Evolutionary conservation across 1,140 invertebrate genomes (phyloP).

Genomic region (Calliopsis andreniformis): DNA sequence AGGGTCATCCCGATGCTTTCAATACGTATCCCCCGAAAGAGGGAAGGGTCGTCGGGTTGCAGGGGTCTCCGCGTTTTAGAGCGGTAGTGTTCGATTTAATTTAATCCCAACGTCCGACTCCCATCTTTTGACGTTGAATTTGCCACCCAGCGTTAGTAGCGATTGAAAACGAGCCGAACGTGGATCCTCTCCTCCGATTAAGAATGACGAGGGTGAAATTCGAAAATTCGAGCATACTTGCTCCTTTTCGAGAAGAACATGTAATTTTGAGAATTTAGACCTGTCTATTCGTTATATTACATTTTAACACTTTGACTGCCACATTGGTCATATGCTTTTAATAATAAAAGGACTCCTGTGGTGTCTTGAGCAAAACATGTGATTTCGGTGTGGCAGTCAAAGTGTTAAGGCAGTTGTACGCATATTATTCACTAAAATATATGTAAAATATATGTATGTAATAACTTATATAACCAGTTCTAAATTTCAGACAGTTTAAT

Average conservation of each 20-base stretch:
- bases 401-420: too few species aligned
- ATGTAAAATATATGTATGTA: too few species aligned
- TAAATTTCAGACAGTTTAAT: too few species aligned
- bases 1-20: slow-evolving; percentile 74
- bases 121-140: slow-evolving; percentile 27
- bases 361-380: too few species aligned
- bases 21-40: slow-evolving; percentile 57
- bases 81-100: slow-evolving; percentile 68
- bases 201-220: background rate
- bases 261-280: background rate
- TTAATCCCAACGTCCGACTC: slow-evolving; percentile 57
- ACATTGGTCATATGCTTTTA: too few species aligned
- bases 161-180: background rate
- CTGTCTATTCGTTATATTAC: too few species aligned
- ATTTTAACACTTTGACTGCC: too few species aligned
- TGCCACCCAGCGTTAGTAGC: background rate
- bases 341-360: too few species aligned
- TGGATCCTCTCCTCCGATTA: background rate
- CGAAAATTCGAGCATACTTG: background rate
- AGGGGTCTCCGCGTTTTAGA: slow-evolving; percentile 57
- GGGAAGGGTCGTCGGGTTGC: slow-evolving; percentile 47
- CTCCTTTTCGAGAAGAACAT: background rate
- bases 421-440: too few species aligned
- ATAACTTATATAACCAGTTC: too few species aligned
- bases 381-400: too few species aligned